A percentile compares a stretch with the other conserved stretches of the same genome.
phyloP scores from a whole-genome alignment of 2,113 vertebrate genomes.

The Chamaetylas fuelleborni region DNA sequence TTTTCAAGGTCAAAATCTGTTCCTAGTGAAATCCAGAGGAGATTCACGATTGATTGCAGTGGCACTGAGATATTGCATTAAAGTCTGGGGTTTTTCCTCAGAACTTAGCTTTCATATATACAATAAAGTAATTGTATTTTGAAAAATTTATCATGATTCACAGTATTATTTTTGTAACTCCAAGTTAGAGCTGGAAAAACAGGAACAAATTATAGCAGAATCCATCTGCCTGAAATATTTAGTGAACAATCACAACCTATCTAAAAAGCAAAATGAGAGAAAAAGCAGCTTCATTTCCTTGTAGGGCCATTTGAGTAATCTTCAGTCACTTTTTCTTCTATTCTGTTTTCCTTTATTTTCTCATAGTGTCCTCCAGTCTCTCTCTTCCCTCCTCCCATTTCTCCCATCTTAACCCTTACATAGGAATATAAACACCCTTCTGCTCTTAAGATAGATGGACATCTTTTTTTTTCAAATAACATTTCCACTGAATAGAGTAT shows the following conservation, averaged over 20 bases:
- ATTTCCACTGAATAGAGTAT: neutral
- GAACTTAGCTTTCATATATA: neutral
- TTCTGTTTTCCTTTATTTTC: neutral
- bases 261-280: neutral
- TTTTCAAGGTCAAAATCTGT: slow-evolving; percentile 2
- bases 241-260: neutral
- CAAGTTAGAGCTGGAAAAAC: neutral
- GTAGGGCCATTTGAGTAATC: neutral
- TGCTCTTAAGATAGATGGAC: neutral
- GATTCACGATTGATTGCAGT: neutral
- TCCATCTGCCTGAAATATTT: neutral
- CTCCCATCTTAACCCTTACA: neutral
- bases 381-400: neutral
- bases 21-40: neutral
- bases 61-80: neutral
- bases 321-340: neutral
- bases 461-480: neutral
- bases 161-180: neutral
- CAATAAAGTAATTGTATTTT: neutral
- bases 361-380: neutral
- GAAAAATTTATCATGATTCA: neutral
- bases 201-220: neutral
- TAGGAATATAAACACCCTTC: neutral
- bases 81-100: neutral
- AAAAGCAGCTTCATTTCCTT: neutral